Evolutionary conservation across 1,140 invertebrate species (phyloP), one percentile per base, ranked within the genome.

Genomic region (Amyelois transitella): DNA sequence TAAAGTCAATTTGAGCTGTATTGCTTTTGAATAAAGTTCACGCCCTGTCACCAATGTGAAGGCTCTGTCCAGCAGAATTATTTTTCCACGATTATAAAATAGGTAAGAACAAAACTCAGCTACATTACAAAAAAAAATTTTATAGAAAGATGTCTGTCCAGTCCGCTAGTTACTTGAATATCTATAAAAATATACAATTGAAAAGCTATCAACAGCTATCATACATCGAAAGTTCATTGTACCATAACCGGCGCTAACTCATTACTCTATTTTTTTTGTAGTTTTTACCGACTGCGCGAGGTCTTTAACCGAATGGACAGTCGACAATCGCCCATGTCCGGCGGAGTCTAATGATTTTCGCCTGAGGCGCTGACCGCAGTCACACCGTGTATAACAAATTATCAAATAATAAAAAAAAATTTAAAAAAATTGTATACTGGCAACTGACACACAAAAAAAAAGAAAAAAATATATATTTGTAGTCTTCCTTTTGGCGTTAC

Each of bases 281-380:
- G n/a, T n/a, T n/a, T 62, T 59, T 58, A 50, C 58, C 53, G 12
- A 25, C n/a, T 38, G 32, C 32, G 32, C 4, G 58, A 61, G 77
- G 73, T 78, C 77, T 81, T 81, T 81, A 69, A 75, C 77, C 77
- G 74, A 47, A 48, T 25, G 50, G 60, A 60, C 60, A 74, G n/a
- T n/a, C n/a, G n/a, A n/a, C n/a, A 65, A 80, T 76, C 62, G 70
- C 56, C 60, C 51, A 57, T 63, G 69, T 79, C 69, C 72, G 71
- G 55, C 62, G 55, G 60, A 55, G 53, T 54, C 64, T 71, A 72
- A 75, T 75, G 64, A 73, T 77, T 77, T 59, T 62, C 56, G 66
- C 68, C 62, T 53, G 32, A 55, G 67, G 65, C 62, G 53, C 20
- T 47, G 49, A 52, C 43, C 2, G 19, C 62, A 48, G 8, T 73